These are phyloP conservation scores for Microplitis mediator DNA, from an alignment of 1,140 invertebrate genomes.

Conservation along the genomic window DNA sequence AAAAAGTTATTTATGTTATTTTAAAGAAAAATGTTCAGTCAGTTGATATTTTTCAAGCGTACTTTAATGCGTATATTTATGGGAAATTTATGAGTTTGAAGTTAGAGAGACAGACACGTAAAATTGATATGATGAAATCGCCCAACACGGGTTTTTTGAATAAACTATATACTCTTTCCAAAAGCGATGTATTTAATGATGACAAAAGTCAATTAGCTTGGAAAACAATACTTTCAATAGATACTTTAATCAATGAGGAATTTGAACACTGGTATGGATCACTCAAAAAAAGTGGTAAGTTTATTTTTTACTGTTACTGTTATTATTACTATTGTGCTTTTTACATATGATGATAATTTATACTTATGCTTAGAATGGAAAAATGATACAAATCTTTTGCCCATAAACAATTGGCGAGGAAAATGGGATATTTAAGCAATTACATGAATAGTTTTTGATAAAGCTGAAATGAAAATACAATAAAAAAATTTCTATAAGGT, in stretches of 20 bases:
- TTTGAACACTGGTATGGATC: slow-evolving; percentile 12
- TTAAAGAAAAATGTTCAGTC: slow-evolving; percentile 55
- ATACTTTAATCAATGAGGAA: not conserved
- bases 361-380: slow-evolving; percentile 6
- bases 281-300: slow-evolving; percentile 19
- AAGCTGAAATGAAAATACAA: not conserved
- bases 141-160: too few relatives aligned
- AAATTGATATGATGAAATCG: not conserved
- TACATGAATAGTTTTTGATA: slow-evolving; percentile 36
- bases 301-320: not conserved
- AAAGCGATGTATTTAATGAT: not conserved
- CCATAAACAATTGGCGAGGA: slow-evolving; percentile 11
- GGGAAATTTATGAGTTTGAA: slow-evolving; percentile 33
- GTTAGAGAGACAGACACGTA: not conserved
- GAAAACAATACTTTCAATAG: not conserved
- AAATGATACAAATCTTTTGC: not conserved
- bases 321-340: not conserved
- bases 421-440: slow-evolving; percentile 13
- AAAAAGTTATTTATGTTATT: slow-evolving; percentile 58
- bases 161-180: not conserved
- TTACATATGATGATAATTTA: not conserved
- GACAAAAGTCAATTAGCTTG: not conserved
- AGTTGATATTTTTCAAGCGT: slow-evolving; percentile 61
- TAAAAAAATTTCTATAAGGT: not conserved
- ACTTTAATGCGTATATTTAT: slow-evolving; percentile 63